Evolutionary conservation across 2,113 vertebrate genomes (phyloP).

Genomic region (Agapornis roseicollis): DNA sequence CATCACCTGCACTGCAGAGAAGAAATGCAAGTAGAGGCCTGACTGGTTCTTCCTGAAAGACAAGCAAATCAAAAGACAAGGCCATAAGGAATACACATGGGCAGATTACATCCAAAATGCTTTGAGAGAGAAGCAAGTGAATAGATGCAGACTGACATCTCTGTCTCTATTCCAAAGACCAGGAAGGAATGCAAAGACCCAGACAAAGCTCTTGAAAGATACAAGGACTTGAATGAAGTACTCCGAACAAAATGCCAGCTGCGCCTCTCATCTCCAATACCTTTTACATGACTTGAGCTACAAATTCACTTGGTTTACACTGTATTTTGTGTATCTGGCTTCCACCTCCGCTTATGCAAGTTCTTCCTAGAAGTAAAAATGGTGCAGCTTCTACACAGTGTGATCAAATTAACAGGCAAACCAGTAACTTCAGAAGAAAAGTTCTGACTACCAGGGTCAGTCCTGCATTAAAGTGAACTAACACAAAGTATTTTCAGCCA

Average conservation of each 20-base stretch:
- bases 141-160: rapidly evolving
- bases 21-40: not conserved
- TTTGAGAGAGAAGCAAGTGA: not conserved
- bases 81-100: not conserved
- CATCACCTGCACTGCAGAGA: not conserved
- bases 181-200: not conserved
- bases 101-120: not conserved
- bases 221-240: not conserved
- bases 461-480: not conserved
- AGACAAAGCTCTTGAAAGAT: not conserved
- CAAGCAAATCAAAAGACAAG: not conserved
- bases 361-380: too few species aligned
- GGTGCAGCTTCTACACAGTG: not conserved
- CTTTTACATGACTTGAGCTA: not conserved
- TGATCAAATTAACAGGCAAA: not conserved
- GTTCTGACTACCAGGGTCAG: not conserved
- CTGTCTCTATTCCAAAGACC: rapidly evolving
- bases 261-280: not conserved
- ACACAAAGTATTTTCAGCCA: not conserved
- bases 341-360: not conserved
- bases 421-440: not conserved
- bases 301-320: not conserved
- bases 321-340: not conserved
- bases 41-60: not conserved
- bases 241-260: not conserved